Conservation (phyloP, 2,797 vertebrate genomes). For the Lacerta bilineata region DNA sequence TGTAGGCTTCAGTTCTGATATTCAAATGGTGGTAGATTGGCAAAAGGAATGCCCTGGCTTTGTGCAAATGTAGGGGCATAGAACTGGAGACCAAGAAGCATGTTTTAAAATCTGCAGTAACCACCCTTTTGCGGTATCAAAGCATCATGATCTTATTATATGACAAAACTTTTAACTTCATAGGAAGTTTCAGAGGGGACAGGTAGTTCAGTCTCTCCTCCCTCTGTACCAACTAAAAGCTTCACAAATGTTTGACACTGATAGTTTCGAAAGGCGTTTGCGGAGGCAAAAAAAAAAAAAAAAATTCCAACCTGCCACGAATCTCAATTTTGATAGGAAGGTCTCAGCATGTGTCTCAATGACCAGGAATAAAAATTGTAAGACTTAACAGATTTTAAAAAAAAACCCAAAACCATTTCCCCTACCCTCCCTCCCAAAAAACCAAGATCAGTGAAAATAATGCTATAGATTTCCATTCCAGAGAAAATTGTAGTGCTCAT, state of each 20-base stretch:
- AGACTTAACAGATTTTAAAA: neutral
- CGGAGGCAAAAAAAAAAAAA: neutral
- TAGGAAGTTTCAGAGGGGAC: neutral
- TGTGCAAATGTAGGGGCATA: constrained; percentile 73
- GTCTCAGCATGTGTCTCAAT: constrained; percentile 17
- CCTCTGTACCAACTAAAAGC: constrained; percentile 49
- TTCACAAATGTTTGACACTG: constrained; percentile 57
- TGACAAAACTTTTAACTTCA: neutral
- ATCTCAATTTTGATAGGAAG: constrained; percentile 45
- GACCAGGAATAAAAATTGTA: neutral
- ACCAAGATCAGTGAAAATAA: constrained; percentile 38
- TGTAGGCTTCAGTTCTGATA: constrained; percentile 69
- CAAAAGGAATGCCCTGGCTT: constrained; percentile 76
- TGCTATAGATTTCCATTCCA: constrained; percentile 32
- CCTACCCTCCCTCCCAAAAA: neutral
- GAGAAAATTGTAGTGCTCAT: constrained; percentile 14
- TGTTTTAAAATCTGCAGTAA: constrained; percentile 76
- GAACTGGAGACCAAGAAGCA: constrained; percentile 71
- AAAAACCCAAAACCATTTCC: neutral
- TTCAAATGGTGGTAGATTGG: constrained; percentile 71
- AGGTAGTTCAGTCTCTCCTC: constrained; percentile 34
- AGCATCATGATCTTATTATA: constrained; percentile 45
- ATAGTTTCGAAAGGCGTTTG: constrained; percentile 48
- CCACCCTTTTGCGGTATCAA: constrained; percentile 71
- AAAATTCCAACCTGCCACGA: constrained; percentile 37